Evolutionary conservation across 1,140 invertebrate species (phyloP).

Genomic region (Atta colombica): DNA sequence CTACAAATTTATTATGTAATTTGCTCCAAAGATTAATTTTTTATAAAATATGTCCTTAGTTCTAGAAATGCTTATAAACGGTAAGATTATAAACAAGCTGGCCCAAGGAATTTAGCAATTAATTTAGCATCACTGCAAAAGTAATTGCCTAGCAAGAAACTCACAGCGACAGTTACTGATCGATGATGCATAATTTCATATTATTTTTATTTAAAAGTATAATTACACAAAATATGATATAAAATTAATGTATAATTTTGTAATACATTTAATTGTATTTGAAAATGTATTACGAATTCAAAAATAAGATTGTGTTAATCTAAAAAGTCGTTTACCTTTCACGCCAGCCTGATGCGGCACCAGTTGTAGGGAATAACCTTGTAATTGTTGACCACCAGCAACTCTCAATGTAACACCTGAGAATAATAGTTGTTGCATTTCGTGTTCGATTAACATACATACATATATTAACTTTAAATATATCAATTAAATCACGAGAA

Average conservation of each 20-base stretch:
- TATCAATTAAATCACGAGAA: not conserved
- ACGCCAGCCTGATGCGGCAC: constrained; percentile 88
- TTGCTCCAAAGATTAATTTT: constrained; percentile 33
- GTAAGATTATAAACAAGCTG: constrained; percentile 82
- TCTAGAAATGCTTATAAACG: constrained; percentile 84
- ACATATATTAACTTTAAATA: not conserved
- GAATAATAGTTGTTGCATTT: constrained; percentile 48
- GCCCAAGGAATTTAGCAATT: constrained; percentile 76
- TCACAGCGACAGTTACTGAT: constrained; percentile 79
- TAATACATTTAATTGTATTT: not conserved
- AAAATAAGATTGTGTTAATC: not conserved
- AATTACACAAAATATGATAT: not conserved
- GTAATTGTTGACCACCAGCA: constrained; percentile 84
- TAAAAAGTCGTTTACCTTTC: constrained; percentile 83
- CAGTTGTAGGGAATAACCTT: constrained; percentile 88
- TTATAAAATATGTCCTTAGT: constrained; percentile 75
- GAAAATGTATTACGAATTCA: not conserved
- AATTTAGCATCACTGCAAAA: constrained; percentile 84
- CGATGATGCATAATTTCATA: constrained; percentile 79
- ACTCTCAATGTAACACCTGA: constrained; percentile 86
- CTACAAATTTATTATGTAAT: not conserved
- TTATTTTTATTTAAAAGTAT: constrained; percentile 19
- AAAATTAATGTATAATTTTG: not conserved
- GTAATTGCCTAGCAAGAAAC: constrained; percentile 69
- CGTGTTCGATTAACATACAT: not conserved